Evolutionary conservation across 2,797 vertebrate species (phyloP).

Genomic region (Argentina silus): DNA sequence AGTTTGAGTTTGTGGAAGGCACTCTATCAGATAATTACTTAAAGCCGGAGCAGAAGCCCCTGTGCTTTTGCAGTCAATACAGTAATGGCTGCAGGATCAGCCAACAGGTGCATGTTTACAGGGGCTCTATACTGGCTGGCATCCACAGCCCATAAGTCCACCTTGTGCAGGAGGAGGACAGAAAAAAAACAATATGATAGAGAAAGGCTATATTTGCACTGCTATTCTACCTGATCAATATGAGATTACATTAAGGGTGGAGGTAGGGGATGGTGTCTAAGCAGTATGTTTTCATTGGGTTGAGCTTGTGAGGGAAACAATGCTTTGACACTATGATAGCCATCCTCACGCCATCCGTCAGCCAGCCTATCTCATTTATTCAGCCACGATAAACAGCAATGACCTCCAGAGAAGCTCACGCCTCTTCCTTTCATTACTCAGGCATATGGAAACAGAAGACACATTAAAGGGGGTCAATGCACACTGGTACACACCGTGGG

Average conservation of each 20-base stretch:
- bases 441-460: constrained; percentile 36
- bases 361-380: constrained; percentile 68
- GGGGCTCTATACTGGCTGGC: neutral
- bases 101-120: constrained; percentile 37
- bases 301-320: constrained; percentile 53
- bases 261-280: constrained; percentile 23
- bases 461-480: constrained; percentile 29
- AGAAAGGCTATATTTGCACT: constrained; percentile 41
- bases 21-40: constrained; percentile 59
- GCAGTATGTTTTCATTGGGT: constrained; percentile 57
- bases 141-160: constrained; percentile 19
- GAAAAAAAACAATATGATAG: constrained; percentile 8
- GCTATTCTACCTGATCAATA: constrained; percentile 45
- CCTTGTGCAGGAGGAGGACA: neutral
- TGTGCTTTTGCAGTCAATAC: constrained; percentile 46
- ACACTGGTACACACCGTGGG: constrained; percentile 8
- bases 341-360: constrained; percentile 57
- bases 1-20: constrained; percentile 34
- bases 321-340: constrained; percentile 56
- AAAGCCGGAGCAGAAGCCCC: constrained; percentile 43
- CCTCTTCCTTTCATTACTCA: constrained; percentile 60
- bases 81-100: constrained; percentile 34
- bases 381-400: constrained; percentile 67
- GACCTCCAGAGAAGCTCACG: constrained; percentile 49
- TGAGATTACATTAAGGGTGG: constrained; percentile 38